These are phyloP conservation scores for Danaus plexippus DNA, from an alignment of 1,140 invertebrate genomes.

Conservation along the genomic window DNA sequence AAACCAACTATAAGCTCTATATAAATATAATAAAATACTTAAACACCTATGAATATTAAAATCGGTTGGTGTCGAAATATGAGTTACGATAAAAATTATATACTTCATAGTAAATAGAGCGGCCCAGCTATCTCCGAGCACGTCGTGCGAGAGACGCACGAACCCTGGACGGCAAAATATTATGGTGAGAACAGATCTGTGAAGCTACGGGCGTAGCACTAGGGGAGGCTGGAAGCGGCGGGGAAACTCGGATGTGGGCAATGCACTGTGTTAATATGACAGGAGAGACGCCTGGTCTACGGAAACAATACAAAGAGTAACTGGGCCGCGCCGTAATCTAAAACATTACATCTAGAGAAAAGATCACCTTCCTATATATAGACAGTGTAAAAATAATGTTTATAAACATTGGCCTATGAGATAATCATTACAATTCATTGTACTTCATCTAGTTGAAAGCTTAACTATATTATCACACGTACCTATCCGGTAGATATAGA, in stretches of 20 bases:
- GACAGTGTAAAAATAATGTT: constrained; percentile 70
- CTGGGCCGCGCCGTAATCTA: constrained; percentile 55
- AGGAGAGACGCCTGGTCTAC: constrained; percentile 14
- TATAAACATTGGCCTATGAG: constrained; percentile 67
- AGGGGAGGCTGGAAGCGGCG: constrained; percentile 4
- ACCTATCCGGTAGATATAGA: constrained; percentile 62
- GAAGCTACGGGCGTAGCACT: constrained; percentile 2
- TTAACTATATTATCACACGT: constrained; percentile 70
- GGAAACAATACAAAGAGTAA: constrained; percentile 15
- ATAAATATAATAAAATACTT: constrained; percentile 63
- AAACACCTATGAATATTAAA: constrained; percentile 53
- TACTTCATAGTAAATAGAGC: constrained; percentile 41
- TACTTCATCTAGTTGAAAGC: constrained; percentile 68
- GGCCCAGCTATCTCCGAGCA: constrained; percentile 45
- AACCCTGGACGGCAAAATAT: constrained; percentile 65
- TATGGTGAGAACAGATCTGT: constrained; percentile 37
- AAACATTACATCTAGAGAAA: constrained; percentile 55
- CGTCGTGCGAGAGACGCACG: constrained; percentile 31
- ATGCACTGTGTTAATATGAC: constrained; percentile 16
- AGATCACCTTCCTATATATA: constrained; percentile 64
- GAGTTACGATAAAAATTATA: constrained; percentile 47
- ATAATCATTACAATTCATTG: constrained; percentile 65
- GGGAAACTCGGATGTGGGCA: constrained; percentile 18
- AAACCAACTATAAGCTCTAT: constrained; percentile 68
- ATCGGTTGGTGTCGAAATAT: constrained; percentile 57